Base-by-base conservation (phyloP, 2,113 vertebrate genomes). In the Hypomesus transpacificus region DNA sequence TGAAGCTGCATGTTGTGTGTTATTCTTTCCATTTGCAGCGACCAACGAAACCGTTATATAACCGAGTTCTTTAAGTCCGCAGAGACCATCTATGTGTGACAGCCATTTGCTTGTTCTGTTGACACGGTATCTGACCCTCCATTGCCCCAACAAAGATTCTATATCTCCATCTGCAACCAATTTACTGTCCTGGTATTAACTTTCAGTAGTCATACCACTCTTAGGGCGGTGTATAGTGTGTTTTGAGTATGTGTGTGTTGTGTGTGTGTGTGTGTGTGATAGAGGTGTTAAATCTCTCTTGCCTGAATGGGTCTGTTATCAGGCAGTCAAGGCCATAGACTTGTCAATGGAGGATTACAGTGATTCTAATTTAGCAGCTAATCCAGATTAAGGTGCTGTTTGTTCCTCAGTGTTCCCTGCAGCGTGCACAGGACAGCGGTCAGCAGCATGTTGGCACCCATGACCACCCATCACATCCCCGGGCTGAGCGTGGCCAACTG, bases 351-450 rank as follows among this genome's bases (percentile, higher is more conserved):
- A 26, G 80, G 87, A 90, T 88, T 89, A 88, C 71, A 81, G 80
- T 76, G 73, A 80, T 79, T 89, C 84, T 87, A 87, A 89, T 83
- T 90, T 87, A 79, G 72, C 76, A 76, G 82, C 71, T 92, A 89
- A 91, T 92, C 88, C 90, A 91, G 88, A 91, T 90, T 89, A 90
- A 78, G 83, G 83, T 86, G 78, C 66, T 26, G 28, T 76, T 13
- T 59, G 60, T 71, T 82, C 26, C 67, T 83, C 65, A 71, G 67
- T 70, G 71, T 74, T 70, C 74, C 77, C 65, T 18, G 74, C 59
- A 71, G 67, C 70, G 71, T 78, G 85, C 78, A 81, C 79, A 80
- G 62, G 68, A 39, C 69, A 51, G 64, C 16, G 26, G 46, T 73
- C 68, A 58, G 18, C 4, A 3, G 21, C n/a, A 17, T 18, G 54